Conservation (phyloP, 2,113 vertebrate genomes). For the Myrmophylax atrothorax region DNA sequence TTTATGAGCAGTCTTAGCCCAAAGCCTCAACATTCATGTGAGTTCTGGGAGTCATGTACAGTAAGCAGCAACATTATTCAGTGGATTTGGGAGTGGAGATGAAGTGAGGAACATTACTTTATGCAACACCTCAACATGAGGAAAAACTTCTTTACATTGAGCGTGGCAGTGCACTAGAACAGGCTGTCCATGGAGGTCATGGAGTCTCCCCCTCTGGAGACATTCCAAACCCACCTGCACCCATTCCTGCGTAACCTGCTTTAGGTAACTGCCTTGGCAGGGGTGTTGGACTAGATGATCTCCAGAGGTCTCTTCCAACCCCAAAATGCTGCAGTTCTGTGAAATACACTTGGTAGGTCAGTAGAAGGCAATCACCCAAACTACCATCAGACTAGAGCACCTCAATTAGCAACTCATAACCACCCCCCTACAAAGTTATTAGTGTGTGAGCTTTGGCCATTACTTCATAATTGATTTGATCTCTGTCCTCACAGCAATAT, state of each 20-base stretch:
- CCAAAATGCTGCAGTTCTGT: not conserved
- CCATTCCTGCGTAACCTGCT: rapidly evolving
- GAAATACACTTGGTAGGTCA: not conserved
- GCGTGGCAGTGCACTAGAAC: not conserved
- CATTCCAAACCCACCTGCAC: not conserved
- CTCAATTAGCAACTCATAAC: not conserved
- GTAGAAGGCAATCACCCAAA: not conserved
- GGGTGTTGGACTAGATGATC: not conserved
- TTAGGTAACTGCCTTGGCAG: not conserved
- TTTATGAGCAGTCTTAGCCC: not conserved
- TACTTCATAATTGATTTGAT: constrained; percentile 58
- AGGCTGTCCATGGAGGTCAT: rapidly evolving
- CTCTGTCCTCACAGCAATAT: constrained; percentile 37
- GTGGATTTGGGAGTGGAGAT: not conserved
- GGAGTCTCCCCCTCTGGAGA: not conserved
- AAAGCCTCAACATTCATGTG: not conserved
- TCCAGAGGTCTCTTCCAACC: not conserved
- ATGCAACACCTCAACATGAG: not conserved
- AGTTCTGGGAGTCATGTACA: not conserved
- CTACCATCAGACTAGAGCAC: not conserved
- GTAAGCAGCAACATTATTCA: not conserved
- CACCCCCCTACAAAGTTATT: not conserved
- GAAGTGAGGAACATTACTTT: not conserved
- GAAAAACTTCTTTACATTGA: not conserved
- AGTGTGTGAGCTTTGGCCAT: constrained; percentile 15